These are phyloP conservation scores for Eilema caniola DNA, from an alignment of 2,888 invertebrate genomes.

Conservation along the genomic window DNA sequence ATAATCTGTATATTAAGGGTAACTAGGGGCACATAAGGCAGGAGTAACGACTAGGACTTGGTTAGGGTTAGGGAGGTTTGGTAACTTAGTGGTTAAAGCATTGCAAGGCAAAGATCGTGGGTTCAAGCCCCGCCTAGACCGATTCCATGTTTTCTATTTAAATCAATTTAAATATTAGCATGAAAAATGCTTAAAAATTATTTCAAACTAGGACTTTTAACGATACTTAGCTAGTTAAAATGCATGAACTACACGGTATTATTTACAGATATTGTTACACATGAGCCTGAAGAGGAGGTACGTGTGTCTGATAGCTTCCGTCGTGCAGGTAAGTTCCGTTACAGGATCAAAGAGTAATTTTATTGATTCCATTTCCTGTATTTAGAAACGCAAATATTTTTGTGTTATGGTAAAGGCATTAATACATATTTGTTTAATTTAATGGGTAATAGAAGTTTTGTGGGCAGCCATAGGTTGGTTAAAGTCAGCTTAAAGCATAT, in stretches of 20 bases:
- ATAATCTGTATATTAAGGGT: background rate
- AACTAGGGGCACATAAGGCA: background rate
- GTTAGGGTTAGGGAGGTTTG: no score
- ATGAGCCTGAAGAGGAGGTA: background rate
- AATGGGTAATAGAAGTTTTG: no score
- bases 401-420: no score
- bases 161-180: no score
- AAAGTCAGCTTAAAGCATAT: no score
- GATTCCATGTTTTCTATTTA: no score
- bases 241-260: background rate
- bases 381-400: background rate
- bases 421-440: no score
- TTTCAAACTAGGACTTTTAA: background rate
- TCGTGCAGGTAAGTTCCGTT: constrained; percentile 9
- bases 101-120: no score
- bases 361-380: background rate
- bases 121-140: no score
- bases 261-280: constrained; percentile 5
- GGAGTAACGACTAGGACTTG: background rate
- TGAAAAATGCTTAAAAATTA: no score
- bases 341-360: background rate
- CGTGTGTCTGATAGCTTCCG: constrained; percentile 6
- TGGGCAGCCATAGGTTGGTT: no score
- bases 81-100: no score
- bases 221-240: background rate